Base-by-base conservation (phyloP, 2,797 vertebrate species). In the Coendou prehensilis region DNA sequence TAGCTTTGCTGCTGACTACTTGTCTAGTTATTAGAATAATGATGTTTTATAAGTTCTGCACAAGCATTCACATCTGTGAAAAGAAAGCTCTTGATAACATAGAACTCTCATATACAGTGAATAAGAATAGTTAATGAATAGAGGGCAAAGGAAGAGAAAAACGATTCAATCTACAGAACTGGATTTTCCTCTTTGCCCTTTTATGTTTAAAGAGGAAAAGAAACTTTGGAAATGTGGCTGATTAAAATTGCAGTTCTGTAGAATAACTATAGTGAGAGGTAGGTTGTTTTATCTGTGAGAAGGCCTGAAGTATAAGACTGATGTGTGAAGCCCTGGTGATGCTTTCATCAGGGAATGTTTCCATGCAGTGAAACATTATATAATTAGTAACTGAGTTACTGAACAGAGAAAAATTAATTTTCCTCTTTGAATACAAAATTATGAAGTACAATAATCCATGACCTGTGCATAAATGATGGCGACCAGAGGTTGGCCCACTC, bases 191-290 rank as follows among this genome's bases (percentile, higher is more conserved):
- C 33, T 89, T 87, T 78, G 47, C 7, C 57, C 7, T 83, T 93
- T 90, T 83, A 26, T 33, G 86, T 54, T 96, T 91, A 87, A 95
- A 33, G 15, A 82, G 76, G 17, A 94, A 75, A 20, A 67, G 23
- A 52, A 79, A 92, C n/a, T 86, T 30, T 37, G 80, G 33, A 81
- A 89, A 89, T 73, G 56, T 20, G 50, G 26, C 54, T 59, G 13
- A 67, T 79, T 87, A 87, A 81, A 84, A 61, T 8, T 91, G 9
- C 59, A 63, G 6, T 73, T 76, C 37, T 92, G 2, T 7, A 88
- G 56, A 81, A 87, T 94, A 20, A 17, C 47, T 81, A 0, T 11
- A 37, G 4, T 79, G 52, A 93, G 9, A 59, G 50, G 5, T 9
- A 37, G 54, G 5, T 23, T 4, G 9, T 71, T 93, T 91, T 71